Evolutionary conservation across 2,797 vertebrate genomes (phyloP), one percentile per base, ranked within the genome.

Genomic region (Lacerta agilis): DNA sequence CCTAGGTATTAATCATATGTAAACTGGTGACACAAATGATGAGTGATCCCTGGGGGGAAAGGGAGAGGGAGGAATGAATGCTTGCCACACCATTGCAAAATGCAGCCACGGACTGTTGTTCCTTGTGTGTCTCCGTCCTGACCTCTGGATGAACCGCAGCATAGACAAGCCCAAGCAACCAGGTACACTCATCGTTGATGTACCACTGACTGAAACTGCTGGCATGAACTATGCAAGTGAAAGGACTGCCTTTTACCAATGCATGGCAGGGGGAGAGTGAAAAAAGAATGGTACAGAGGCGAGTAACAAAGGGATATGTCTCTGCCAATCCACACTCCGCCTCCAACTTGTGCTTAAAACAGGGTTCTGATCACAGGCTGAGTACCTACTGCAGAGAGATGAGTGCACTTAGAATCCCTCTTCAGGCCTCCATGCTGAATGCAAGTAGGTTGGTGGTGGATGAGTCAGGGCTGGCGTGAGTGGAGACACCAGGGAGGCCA

Each of bases 101-200:
- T n/a, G 38, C 20, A 71, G 45, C 81, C 77, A 88, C 75, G 49
- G 80, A 85, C 38, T 20, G 33, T 75, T 38, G 38, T 85, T 75
- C 71, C 17, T 36, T 41, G 23, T 75, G 49, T 80, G 55, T 75
- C 41, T 29, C 38, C 3, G 33, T 67, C 83, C 41, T 89, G 87
- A 89, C 83, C 77, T 89, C 38, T 36, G 25, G 27, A 67, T 89
- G 87, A 88, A 85, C 77, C 83, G 80, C 8, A 85, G 73, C 55
- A 36, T 23, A 84, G 67, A 64, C 77, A 81, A 55, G 69, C 20
- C 72, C 64, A 55, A 77, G 61, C 61, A 67, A 33, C n/a, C 55
- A 80, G 69, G 33, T 18, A 61, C 3, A 8, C 27, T 58, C 33
- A 73, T 61, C 41, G 17, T 64, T 18, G 82, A 75, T 80, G 38